These are phyloP conservation scores for Rhagonycha fulva DNA, from an alignment of 2,888 invertebrate species.

Conservation along the genomic window DNA sequence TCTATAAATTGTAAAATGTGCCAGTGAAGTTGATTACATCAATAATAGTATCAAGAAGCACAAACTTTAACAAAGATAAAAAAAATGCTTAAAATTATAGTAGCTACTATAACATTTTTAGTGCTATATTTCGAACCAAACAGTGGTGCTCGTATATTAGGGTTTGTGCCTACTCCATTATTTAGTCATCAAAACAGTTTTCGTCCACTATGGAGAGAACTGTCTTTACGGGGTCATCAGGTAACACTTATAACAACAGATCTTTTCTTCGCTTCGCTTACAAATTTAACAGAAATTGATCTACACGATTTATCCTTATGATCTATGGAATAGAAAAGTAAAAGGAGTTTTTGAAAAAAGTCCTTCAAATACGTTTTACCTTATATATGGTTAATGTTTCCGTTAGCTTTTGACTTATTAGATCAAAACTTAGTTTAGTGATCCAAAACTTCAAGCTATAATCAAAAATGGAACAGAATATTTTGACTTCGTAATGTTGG, in stretches of 20 bases:
- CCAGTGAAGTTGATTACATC: too few species aligned
- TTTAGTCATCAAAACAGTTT: conserved; percentile 58
- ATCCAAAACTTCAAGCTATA: conserved; percentile 42
- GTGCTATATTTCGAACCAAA: not conserved
- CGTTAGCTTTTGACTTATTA: not conserved
- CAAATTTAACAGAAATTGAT: conserved; percentile 54
- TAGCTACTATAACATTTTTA: not conserved
- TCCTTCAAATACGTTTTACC: not conserved
- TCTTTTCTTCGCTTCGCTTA: conserved; percentile 49
- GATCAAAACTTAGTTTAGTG: conserved; percentile 20
- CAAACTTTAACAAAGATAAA: not conserved
- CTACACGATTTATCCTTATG: conserved; percentile 28
- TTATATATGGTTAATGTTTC: not conserved
- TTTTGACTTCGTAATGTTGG: conserved; percentile 48
- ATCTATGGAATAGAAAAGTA: not conserved
- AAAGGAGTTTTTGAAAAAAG: not conserved
- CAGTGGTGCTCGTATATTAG: conserved; percentile 51
- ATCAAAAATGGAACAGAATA: conserved; percentile 41
- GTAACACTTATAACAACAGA: conserved; percentile 54
- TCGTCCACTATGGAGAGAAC: conserved; percentile 53
- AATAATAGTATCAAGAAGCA: too few species aligned
- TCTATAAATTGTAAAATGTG: too few species aligned
- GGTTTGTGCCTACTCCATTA: conserved; percentile 53
- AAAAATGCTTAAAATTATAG: not conserved
- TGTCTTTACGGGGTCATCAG: conserved; percentile 57